A percentile compares a stretch with the other conserved stretches of the same genome.
Conservation (phyloP, 2,888 invertebrate species). For the Ariolimax columbianus region DNA sequence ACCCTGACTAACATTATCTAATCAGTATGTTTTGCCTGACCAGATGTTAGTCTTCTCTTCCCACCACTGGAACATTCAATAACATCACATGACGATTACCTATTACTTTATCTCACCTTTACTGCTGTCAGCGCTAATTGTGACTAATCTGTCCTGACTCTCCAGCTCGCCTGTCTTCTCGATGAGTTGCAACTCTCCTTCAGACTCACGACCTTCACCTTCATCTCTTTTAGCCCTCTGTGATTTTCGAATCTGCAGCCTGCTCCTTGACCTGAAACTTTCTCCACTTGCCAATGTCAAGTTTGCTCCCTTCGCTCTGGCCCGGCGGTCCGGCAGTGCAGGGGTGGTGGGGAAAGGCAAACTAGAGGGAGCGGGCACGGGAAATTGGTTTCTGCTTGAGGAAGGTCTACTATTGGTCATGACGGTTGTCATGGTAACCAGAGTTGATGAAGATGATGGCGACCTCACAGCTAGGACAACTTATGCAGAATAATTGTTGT, state of each 20-base stretch:
- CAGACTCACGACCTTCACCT: not conserved
- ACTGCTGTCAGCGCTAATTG: not conserved
- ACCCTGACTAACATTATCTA: too few relatives aligned
- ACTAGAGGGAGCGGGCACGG: not conserved
- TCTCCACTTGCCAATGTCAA: not conserved
- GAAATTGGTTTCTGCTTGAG: not conserved
- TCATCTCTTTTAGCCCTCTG: not conserved
- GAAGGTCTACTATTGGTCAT: not conserved
- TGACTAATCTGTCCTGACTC: not conserved
- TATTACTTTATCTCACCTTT: not conserved
- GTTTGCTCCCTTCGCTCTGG: not conserved
- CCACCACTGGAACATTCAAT: too few relatives aligned
- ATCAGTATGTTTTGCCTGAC: too few relatives aligned
- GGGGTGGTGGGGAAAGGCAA: constrained; percentile 33
- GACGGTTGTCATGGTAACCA: constrained; percentile 18
- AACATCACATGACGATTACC: too few relatives aligned
- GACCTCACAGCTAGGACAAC: not conserved
- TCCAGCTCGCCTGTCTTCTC: too few relatives aligned
- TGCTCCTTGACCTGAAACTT: not conserved
- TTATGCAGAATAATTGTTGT: not conserved
- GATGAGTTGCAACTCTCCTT: not conserved
- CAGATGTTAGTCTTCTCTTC: too few relatives aligned
- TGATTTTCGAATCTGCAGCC: not conserved
- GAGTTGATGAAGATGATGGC: not conserved
- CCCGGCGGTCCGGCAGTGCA: constrained; percentile 16